Evolutionary conservation across 1,140 invertebrate genomes (phyloP), one percentile per base, ranked within the genome.

Genomic region (Drosophila pseudoobscura): DNA sequence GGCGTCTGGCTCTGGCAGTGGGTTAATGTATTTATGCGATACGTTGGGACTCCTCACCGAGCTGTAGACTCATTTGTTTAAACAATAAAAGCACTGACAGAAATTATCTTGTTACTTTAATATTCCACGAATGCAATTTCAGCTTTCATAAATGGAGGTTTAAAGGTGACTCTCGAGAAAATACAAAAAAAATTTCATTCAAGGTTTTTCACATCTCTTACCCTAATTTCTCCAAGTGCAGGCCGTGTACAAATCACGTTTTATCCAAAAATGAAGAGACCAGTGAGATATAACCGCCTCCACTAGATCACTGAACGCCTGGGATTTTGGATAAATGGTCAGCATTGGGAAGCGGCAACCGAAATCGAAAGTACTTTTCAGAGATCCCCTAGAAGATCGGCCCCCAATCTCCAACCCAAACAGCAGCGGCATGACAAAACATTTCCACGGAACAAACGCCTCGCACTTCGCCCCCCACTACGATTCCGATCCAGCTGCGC

Each of bases 281-380:
- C 35, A 50, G 51, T 68, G 54, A 75, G 64, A 82, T 75, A 66
- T 26, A 77, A 49, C 61, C 71, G 70, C 82, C 45, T 77, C 71
- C 75, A 64, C 79, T 65, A 24, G n/a, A 64, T 57, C 76, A 75
- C 82, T 87, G 82, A 46, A 59, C 82, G 84, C 82, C 82, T 87
- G 84, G 55, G 84, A 76, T 62, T 73, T 89, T 87, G 82, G 83
- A 89, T 87, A 87, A 87, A 87, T 63, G 79, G 56, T 63, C 69
- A 54, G 55, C 78, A 55, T 85, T 44, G 69, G 68, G 75, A 68
- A 72, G 57, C 39, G 46, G 9, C 47, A 49, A 65, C 45, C 13
- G 49, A 73, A 85, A 88, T 57, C 49, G 65, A 83, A 62, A 82
- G 74, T 78, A 54, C 7, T 58, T 63, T 8, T 17, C n/a, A 44